phyloP scores from a whole-genome alignment of 2,113 vertebrate genomes.

The Salvelinus sp. region DNA sequence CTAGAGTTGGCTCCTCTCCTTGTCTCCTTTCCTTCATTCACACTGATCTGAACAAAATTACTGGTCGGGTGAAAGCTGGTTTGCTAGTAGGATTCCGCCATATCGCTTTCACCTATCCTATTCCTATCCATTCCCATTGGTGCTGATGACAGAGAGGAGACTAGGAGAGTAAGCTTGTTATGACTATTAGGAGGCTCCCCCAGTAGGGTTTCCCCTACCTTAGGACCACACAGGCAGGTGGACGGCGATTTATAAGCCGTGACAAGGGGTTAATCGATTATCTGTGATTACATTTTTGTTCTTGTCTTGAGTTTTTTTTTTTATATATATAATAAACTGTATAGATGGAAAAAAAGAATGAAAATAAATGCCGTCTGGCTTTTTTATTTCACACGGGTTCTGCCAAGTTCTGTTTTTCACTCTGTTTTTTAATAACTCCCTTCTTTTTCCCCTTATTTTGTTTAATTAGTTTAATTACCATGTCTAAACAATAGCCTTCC shows the following conservation, averaged over 20 bases:
- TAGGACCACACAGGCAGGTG: conserved; percentile 28
- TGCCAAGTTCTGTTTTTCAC: neutral
- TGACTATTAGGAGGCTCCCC: too few relatives aligned
- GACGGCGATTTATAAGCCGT: conserved; percentile 41
- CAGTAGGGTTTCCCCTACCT: conserved; percentile 18
- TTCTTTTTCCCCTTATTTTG: neutral
- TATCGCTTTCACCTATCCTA: too few relatives aligned
- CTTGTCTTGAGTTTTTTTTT: conserved; percentile 55
- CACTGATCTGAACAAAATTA: too few relatives aligned
- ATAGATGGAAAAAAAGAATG: conserved; percentile 31
- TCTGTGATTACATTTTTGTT: conserved; percentile 44
- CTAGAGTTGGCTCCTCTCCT: neutral
- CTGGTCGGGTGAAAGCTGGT: too few relatives aligned
- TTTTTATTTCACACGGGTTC: neutral
- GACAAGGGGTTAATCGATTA: conserved; percentile 45
- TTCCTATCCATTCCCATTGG: too few relatives aligned
- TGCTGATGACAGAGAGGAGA: too few relatives aligned
- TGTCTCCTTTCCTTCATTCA: conserved; percentile 7
- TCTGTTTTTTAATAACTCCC: neutral
- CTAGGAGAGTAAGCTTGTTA: too few relatives aligned
- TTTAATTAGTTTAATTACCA: too few relatives aligned
- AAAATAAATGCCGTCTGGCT: neutral
- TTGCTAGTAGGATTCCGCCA: too few relatives aligned
- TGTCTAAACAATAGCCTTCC: conserved; percentile 11
- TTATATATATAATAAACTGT: conserved; percentile 58